phyloP scores from a whole-genome alignment of 30 jellyfish, hydroid and myxozoan genomes.

The Aurelia sp. region DNA sequence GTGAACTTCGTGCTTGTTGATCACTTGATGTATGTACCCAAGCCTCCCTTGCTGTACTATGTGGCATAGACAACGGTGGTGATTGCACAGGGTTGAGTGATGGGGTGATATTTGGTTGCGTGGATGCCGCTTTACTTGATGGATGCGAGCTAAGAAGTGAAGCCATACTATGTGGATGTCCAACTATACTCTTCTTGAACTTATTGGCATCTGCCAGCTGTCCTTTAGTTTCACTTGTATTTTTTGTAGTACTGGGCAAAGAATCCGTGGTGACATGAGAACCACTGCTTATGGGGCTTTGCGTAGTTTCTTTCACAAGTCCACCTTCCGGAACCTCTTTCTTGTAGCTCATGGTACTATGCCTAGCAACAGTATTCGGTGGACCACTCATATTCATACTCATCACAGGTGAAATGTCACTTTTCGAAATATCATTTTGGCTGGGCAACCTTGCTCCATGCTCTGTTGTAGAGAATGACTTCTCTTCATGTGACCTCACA shows the following conservation, averaged over 20 bases:
- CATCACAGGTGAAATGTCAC: conserved; percentile 16
- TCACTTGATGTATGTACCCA: not conserved
- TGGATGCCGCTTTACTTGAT: conserved; percentile 3
- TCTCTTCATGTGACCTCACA: conserved; percentile 21
- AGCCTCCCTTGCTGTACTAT: not conserved
- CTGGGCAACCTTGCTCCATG: not conserved
- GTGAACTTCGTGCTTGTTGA: not conserved
- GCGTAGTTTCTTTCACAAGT: not conserved
- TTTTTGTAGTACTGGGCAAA: not conserved
- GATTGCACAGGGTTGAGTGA: not conserved
- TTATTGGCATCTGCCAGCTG: conserved; percentile 1
- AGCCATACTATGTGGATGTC: conserved; percentile 65
- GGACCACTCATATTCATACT: conserved; percentile 23
- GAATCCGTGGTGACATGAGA: not conserved
- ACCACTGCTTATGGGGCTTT: not conserved
- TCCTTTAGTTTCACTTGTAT: not conserved
- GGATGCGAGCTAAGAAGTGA: conserved; percentile 49
- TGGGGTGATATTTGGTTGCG: not conserved
- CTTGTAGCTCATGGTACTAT: conserved; percentile 15
- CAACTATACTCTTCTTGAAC: conserved; percentile 34
- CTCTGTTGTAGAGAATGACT: not conserved
- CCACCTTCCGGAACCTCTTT: not conserved
- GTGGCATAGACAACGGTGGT: conserved; percentile 1
- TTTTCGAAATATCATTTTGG: not conserved
- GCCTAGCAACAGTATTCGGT: conserved; percentile 12